Base-by-base conservation (phyloP, 1,140 invertebrate species). In the Rhagoletis pomonella region DNA sequence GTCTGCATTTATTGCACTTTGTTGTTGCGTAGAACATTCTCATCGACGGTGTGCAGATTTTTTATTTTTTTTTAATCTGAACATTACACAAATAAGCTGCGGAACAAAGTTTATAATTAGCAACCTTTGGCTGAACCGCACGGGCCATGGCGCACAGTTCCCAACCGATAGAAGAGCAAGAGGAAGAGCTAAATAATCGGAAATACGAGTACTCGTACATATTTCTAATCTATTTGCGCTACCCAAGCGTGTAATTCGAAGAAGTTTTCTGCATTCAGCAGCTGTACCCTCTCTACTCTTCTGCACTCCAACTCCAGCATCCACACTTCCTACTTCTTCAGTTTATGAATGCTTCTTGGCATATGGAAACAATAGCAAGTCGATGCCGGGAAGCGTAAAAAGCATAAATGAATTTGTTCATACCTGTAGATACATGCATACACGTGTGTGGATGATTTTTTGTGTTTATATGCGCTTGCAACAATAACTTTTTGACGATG, bases 51-150 rank as follows among this genome's bases (percentile, higher is more conserved):
- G 12, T 2, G 29, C 12, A 10, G 10, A 7, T 67, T 39, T 12
- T 29, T 29, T 29, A n/a, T 29, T 29, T 29, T 29, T 29, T 29
- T 67, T 39, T 10, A 10, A 67, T 67, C 29, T 29, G 39, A 67
- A 42, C 12, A 67, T 29, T 39, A 39, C 64, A 73, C 19, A 39
- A 67, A 42, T 67, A 9, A 4, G 19, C 65, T 29, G 4, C 42
- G 14, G 17, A 29, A 0, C 67, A 47, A 73, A 73, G 67, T 73
- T 73, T 73, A 17, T 73, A 73, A 73, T 73, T 73, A 73, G 67
- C 67, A 73, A 73, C 67, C 67, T 73, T 73, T 44, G 39, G 14
- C 67, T 73, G 67, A 73, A n/a, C 67, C 42, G 14, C 42, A 17
- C 14, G 29, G 10, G 29, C 29, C 65, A 42, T 6, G 10, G 19